These are phyloP conservation scores for Oceanites oceanicus DNA, from an alignment of 2,113 vertebrate species.

Conservation along the genomic window DNA sequence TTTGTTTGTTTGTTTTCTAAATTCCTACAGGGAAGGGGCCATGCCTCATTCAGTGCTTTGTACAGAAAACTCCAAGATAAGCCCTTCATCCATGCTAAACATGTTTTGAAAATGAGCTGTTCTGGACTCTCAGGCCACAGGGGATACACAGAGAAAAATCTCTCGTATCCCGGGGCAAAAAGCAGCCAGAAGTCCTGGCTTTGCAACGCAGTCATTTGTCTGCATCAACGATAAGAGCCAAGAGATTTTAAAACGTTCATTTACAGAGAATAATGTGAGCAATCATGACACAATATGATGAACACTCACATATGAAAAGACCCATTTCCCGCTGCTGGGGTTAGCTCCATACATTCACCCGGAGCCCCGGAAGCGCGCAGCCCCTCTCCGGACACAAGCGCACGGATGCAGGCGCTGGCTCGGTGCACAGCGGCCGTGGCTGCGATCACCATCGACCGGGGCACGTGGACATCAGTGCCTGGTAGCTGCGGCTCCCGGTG, in stretches of 20 bases:
- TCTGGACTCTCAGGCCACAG: not conserved
- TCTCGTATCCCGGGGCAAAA: not conserved
- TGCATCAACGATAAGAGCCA: fast-evolving
- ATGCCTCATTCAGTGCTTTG: not conserved
- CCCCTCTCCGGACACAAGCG: not conserved
- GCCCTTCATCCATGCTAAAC: not conserved
- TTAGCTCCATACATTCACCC: fast-evolving
- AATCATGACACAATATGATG: fast-evolving
- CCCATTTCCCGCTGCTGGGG: not conserved
- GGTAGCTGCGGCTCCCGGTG: not conserved
- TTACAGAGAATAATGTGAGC: not conserved
- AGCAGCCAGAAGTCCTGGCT: not conserved
- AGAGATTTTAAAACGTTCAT: not conserved
- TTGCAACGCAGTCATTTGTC: not conserved
- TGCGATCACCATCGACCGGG: not conserved
- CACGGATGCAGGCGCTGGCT: fast-evolving
- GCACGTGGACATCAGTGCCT: too few species aligned
- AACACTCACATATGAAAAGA: not conserved
- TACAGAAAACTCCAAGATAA: not conserved
- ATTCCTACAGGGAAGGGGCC: not conserved
- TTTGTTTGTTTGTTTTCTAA: not conserved
- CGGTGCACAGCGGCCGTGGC: not conserved
- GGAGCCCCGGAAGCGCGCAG: not conserved
- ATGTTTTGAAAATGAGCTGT: fast-evolving
- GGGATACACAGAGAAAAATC: not conserved